These are phyloP conservation scores for Hydractinia symbiolongicarpus DNA, from an alignment of 30 jellyfish, hydroid and myxozoan species.

Conservation along the genomic window DNA sequence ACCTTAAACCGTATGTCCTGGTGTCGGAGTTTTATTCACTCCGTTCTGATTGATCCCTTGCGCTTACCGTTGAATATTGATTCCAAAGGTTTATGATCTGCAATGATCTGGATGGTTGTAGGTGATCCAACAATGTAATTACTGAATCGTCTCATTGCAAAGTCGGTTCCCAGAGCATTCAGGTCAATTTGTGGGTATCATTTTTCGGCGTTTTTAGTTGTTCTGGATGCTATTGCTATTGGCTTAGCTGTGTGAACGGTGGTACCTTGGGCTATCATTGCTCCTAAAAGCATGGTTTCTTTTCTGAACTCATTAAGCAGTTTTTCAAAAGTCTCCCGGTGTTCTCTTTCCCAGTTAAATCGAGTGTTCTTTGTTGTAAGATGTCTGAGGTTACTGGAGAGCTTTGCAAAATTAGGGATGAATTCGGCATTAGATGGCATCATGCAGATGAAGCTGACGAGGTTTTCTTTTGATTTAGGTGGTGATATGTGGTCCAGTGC, in stretches of 20 bases:
- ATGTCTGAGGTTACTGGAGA: conserved; percentile 28
- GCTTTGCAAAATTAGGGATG: conserved; percentile 44
- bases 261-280: conserved; percentile 31
- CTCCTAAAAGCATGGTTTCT: neutral
- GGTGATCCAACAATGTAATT: conserved; percentile 46
- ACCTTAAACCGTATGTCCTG: neutral
- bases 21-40: conserved; percentile 29
- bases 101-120: conserved; percentile 4
- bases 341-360: conserved; percentile 19
- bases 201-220: conserved; percentile 39
- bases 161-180: conserved; percentile 44
- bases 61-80: conserved; percentile 16
- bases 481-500: conserved; percentile 14
- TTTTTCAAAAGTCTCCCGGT: conserved; percentile 28
- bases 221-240: conserved; percentile 42
- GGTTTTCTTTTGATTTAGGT: conserved; percentile 11
- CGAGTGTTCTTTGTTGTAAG: conserved; percentile 12
- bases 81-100: conserved; percentile 46
- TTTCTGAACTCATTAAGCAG: conserved; percentile 5
- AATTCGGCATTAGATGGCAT: conserved; percentile 29
- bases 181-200: conserved; percentile 47
- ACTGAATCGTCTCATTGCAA: conserved; percentile 38
- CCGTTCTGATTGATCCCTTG: conserved; percentile 24
- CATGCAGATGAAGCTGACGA: conserved; percentile 24
- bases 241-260: conserved; percentile 27